Base-by-base conservation (phyloP, 2,888 invertebrate genomes). In the Papilio protenor region DNA sequence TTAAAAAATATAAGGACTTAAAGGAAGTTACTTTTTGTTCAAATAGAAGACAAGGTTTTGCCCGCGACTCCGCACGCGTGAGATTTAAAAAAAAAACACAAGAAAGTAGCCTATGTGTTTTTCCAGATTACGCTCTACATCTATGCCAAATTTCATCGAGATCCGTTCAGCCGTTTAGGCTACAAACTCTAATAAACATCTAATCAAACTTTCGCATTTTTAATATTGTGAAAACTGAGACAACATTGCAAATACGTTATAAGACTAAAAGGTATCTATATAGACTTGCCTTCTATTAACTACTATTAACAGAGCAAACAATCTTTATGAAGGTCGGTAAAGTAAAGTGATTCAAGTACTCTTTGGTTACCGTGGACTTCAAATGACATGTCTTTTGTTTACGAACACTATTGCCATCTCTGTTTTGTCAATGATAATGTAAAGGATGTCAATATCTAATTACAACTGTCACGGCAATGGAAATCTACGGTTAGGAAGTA, bases 401-500 rank as follows among this genome's bases (percentile, higher is more conserved):
- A 57, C 18, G n/a, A 52, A 52, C 2, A 21, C 21, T 57, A 11
- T 21, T 10, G 21, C 57, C 10, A 10, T 21, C 21, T 21, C 14
- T 57, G n/a, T 21, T 2, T 0, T 55, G 16, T 55, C 18, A 57
- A 57, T 1, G 1, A 57, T 1, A 57, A 57, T 57, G 57, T 14
- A 21, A 57, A 4, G 10, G 57, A 57, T 57, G 21, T 10, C 57
- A 21, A 57, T 40, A 40, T 40, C 40, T 33, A 33, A 8, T 8
- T 57, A 57, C 6, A 55, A 18, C 1, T 18, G 6, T 55, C 18
- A 55, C 18, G 4, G 18, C 18, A 55, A 1, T 55, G 18, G 16
- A 52, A 18, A n/a, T 5, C 16, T 18, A 52, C 52, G 18, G 33
- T 73, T 47, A 78, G 76, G 73, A 78, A 78, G 76, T 59, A 59